Evolutionary conservation across 2,797 vertebrate genomes (phyloP).

Genomic region (Cynodonichthys magdalenae): DNA sequence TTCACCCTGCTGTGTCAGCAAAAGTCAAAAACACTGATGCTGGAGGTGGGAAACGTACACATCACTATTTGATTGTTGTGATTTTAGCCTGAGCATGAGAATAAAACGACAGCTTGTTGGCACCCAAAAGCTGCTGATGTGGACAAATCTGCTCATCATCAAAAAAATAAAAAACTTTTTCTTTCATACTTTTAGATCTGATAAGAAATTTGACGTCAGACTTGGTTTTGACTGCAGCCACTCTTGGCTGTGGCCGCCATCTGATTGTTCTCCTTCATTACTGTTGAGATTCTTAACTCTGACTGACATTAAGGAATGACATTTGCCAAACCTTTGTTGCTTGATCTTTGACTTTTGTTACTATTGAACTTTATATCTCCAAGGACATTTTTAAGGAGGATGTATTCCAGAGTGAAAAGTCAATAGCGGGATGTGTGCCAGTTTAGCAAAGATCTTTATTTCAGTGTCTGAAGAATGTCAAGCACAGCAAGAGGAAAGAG

Average conservation of each 20-base stretch:
- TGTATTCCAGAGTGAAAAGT: constrained; percentile 19
- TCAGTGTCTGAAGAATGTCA: not conserved
- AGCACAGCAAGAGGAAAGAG: too few species aligned
- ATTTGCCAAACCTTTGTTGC: constrained; percentile 12
- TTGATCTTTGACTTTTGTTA: not conserved
- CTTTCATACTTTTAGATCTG: constrained; percentile 47
- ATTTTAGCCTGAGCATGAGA: constrained; percentile 23
- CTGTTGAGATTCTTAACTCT: not conserved
- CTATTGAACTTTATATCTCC: constrained; percentile 7
- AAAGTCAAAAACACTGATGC: not conserved
- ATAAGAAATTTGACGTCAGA: constrained; percentile 51
- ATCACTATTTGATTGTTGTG: constrained; percentile 16
- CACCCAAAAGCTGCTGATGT: constrained; percentile 19
- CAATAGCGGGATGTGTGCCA: constrained; percentile 8
- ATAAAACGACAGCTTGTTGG: constrained; percentile 37
- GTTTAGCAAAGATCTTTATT: constrained; percentile 17
- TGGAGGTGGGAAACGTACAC: constrained; percentile 28
- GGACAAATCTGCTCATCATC: constrained; percentile 43
- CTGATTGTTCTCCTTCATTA: constrained; percentile 4
- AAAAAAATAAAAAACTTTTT: constrained; percentile 55
- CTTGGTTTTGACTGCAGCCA: constrained; percentile 14
- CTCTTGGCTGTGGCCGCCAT: constrained; percentile 16
- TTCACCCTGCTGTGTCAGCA: constrained; percentile 5
- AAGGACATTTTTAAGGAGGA: not conserved
- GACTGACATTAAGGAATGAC: constrained; percentile 7